These are phyloP conservation scores for Drosophila kikkawai DNA, from an alignment of 1,140 invertebrate species.

Conservation along the genomic window DNA sequence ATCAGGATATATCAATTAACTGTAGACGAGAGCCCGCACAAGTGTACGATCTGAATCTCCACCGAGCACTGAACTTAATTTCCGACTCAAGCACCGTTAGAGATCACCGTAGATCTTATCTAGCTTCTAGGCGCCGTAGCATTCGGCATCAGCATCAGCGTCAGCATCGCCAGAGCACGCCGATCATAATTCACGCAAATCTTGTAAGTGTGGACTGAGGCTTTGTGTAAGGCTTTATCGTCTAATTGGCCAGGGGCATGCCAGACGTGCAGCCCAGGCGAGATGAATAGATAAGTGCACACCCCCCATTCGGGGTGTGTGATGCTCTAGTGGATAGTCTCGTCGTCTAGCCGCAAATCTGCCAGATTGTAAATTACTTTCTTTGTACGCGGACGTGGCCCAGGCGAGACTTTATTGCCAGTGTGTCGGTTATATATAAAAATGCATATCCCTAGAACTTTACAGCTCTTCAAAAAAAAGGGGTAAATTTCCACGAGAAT, in stretches of 20 bases:
- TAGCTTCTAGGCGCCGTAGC: slow-evolving; percentile 17
- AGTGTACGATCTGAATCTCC: slow-evolving; percentile 29
- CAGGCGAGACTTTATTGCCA: slow-evolving; percentile 21
- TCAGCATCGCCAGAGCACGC: slow-evolving; percentile 5
- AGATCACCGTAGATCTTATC: slow-evolving; percentile 51
- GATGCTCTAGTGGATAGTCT: slow-evolving; percentile 11
- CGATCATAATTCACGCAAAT: slow-evolving; percentile 68
- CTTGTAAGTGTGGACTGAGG: slow-evolving; percentile 46
- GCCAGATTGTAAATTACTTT: slow-evolving; percentile 48
- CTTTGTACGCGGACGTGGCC: slow-evolving; percentile 27
- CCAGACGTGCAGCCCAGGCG: slow-evolving; percentile 8
- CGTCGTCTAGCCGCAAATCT: slow-evolving; percentile 11
- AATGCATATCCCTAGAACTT: slow-evolving; percentile 29
- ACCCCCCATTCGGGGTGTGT: slow-evolving; percentile 38
- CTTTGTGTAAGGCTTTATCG: slow-evolving; percentile 49
- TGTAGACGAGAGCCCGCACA: slow-evolving; percentile 28
- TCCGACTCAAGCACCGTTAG: slow-evolving; percentile 18
- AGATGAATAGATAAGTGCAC: slow-evolving; percentile 30
- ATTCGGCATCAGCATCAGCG: slow-evolving; percentile 11
- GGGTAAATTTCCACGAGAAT: slow-evolving; percentile 34
- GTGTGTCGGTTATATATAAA: slow-evolving; percentile 12
- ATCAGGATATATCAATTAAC: slow-evolving; percentile 29
- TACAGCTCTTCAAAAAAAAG: slow-evolving; percentile 22
- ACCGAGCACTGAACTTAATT: slow-evolving; percentile 46
- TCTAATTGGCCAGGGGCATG: slow-evolving; percentile 43